These are phyloP conservation scores for Mobula birostris DNA, from an alignment of 2,113 vertebrate species.

Conservation along the genomic window DNA sequence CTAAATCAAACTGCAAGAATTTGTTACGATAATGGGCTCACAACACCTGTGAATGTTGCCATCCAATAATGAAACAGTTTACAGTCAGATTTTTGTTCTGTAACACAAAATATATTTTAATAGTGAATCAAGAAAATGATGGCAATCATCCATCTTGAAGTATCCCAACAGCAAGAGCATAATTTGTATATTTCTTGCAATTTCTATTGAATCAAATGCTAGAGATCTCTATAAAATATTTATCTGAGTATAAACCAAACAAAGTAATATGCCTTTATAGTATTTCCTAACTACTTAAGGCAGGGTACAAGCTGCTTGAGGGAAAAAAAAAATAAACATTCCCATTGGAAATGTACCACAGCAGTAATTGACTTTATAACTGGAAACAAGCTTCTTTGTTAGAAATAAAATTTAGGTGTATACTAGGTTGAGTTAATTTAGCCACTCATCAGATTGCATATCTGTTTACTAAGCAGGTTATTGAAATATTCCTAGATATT, in stretches of 20 bases:
- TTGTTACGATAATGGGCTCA: background rate
- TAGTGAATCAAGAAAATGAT: background rate
- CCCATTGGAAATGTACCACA: background rate
- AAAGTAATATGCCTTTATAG: background rate
- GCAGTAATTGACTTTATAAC: background rate
- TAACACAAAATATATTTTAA: background rate
- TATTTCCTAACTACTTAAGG: too few species aligned
- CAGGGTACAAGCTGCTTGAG: background rate
- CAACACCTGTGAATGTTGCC: background rate
- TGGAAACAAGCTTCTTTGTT: background rate
- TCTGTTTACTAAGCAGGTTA: background rate
- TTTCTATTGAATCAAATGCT: background rate
- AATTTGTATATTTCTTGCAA: background rate
- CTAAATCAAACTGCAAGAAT: slow-evolving; percentile 6
- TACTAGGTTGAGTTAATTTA: background rate
- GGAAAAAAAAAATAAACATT: background rate
- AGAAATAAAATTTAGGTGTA: background rate
- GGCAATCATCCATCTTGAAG: background rate
- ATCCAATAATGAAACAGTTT: background rate
- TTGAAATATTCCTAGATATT: background rate
- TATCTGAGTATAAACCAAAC: background rate
- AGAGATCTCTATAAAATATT: slow-evolving; percentile 1
- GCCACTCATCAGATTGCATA: background rate
- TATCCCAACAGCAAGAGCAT: background rate
- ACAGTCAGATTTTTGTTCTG: too few species aligned